A percentile compares a stretch with the other conserved stretches of the same genome.
Evolutionary conservation across 2,113 vertebrate species (phyloP).

Genomic region (Mustela lutreola): DNA sequence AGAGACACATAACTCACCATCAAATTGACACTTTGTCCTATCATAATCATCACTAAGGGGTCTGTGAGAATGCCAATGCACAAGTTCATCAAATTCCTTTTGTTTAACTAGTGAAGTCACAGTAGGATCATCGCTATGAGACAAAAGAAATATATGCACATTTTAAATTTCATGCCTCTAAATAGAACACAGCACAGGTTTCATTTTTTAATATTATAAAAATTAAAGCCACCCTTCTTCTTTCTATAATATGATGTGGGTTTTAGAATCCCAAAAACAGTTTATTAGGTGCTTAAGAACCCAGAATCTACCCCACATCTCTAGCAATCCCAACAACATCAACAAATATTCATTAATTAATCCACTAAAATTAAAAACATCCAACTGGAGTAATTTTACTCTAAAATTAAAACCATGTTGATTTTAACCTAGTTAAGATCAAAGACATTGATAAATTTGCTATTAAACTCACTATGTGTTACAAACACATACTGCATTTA

Average conservation of each 20-base stretch:
- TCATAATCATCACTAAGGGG: slow-evolving; percentile 85
- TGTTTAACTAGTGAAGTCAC: slow-evolving; percentile 73
- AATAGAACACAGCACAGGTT: not conserved
- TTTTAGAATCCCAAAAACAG: not conserved
- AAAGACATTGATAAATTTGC: slow-evolving; percentile 2
- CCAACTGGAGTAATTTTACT: not conserved
- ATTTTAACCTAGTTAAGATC: not conserved
- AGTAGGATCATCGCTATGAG: slow-evolving; percentile 77
- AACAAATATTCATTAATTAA: not conserved
- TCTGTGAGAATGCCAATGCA: slow-evolving; percentile 82
- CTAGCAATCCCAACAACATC: not conserved
- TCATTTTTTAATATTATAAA: not conserved
- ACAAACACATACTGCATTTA: not conserved
- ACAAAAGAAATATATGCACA: not conserved
- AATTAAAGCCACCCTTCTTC: not conserved
- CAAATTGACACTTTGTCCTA: slow-evolving; percentile 16
- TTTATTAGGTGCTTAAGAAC: not conserved
- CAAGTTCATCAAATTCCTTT: slow-evolving; percentile 82
- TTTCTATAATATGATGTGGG: not conserved
- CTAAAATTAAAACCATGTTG: not conserved
- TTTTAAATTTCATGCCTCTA: not conserved
- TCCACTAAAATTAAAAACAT: not conserved
- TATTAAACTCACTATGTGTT: not conserved
- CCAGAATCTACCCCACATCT: not conserved
- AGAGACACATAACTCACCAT: slow-evolving; percentile 63